Evolutionary conservation across 2,888 invertebrate species (phyloP), one percentile per base, ranked within the genome.

Genomic region (Dinocampus coccinellae): DNA sequence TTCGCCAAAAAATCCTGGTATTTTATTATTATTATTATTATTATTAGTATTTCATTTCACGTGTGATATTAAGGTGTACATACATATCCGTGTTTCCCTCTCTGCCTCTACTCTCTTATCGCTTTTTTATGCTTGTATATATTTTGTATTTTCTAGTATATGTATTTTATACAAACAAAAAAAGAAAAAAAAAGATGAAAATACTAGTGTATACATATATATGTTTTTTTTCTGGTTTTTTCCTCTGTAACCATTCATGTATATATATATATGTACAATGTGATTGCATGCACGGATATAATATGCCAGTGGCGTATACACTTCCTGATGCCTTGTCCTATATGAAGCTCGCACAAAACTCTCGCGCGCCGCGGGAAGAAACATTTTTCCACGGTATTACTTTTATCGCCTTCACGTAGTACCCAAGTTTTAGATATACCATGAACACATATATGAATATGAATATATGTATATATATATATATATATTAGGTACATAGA

Each of bases 71-170:
- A 57, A 22, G 53, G 47, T 66, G 29, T 73, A 72, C 74, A 83
- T 83, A 83, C n/a, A n/a, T n/a, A n/a, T n/a, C n/a, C n/a, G n/a
- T n/a, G n/a, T n/a, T n/a, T n/a, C n/a, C n/a, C n/a, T n/a, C n/a
- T n/a, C n/a, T n/a, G n/a, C 83, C 83, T 80, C 72, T 75, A 75
- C 65, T 79, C 81, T 78, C 84, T 85, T 85, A 85, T 85, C 85
- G 77, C 78, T 68, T 71, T 80, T 83, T 82, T 82, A 84, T 82
- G 81, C 80, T 83, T 79, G 81, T 83, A 81, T 79, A 81, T 81
- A 82, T 83, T 82, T 84, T 80, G 82, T 82, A 83, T 39, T 65
- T 63, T 39, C 39, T 16, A 47, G 52, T 24, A 26, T 64, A 64
- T 72, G 64, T 68, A 67, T 58, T 63, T 70, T 64, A 39, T 57